These are phyloP conservation scores for Albula goreensis DNA, from an alignment of 2,113 vertebrate species.

Conservation along the genomic window DNA sequence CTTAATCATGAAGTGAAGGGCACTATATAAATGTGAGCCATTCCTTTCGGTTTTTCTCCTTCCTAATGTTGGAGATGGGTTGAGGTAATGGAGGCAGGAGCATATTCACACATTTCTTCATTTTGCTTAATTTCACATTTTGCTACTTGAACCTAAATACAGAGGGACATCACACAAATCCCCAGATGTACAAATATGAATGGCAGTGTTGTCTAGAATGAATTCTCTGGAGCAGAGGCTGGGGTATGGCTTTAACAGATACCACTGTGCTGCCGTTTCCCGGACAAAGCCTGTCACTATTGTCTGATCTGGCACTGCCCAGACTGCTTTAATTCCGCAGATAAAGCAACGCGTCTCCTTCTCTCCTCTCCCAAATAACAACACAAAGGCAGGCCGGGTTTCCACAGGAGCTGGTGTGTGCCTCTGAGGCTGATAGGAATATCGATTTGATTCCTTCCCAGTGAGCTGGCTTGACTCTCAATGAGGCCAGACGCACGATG, in stretches of 20 bases:
- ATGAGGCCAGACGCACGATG: neutral
- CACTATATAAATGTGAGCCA: too few species aligned
- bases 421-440: neutral
- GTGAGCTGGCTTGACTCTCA: slow-evolving; percentile 6
- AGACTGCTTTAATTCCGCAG: neutral
- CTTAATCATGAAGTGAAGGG: too few species aligned
- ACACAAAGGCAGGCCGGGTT: neutral
- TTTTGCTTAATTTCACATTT: too few species aligned
- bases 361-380: neutral
- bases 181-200: too few species aligned
- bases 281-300: neutral
- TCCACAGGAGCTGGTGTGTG: neutral
- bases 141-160: too few species aligned
- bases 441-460: slow-evolving; percentile 15
- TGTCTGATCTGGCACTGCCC: neutral
- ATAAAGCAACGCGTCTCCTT: neutral
- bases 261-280: slow-evolving; percentile 5
- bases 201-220: neutral
- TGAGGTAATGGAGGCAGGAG: neutral
- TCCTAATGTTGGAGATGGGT: too few species aligned
- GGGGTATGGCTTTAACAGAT: slow-evolving; percentile 6
- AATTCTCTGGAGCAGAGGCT: neutral
- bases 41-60: too few species aligned
- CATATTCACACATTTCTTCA: too few species aligned
- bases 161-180: too few species aligned